Conservation (phyloP, 1,140 invertebrate species). For the Elymnias hypermnestra region DNA sequence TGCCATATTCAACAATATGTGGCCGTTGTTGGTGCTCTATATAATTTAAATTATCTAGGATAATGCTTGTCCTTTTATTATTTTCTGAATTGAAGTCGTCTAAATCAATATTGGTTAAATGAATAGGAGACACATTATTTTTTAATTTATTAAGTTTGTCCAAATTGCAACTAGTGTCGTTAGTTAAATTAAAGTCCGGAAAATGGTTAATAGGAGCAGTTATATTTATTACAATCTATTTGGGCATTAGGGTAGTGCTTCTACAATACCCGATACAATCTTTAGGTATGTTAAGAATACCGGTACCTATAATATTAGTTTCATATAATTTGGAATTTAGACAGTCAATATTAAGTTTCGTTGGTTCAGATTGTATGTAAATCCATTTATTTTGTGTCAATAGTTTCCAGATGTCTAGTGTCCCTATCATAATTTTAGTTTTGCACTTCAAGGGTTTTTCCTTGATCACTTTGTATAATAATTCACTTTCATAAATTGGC, state of each 20-base stretch:
- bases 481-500: constrained; percentile 25
- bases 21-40: too few species aligned
- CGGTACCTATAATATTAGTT: constrained; percentile 16
- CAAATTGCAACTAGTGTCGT: too few species aligned
- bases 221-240: too few species aligned
- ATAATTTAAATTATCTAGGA: too few species aligned
- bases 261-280: not conserved
- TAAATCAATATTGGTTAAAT: too few species aligned
- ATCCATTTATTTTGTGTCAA: constrained; percentile 26
- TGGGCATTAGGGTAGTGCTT: not conserved
- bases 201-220: too few species aligned
- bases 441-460: constrained; percentile 17
- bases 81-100: too few species aligned
- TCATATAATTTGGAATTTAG: constrained; percentile 7
- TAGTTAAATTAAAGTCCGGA: too few species aligned
- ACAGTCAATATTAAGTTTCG: constrained; percentile 23
- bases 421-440: constrained; percentile 19
- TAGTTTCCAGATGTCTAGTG: constrained; percentile 26
- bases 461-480: constrained; percentile 16
- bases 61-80: too few species aligned
- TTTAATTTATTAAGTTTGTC: too few species aligned
- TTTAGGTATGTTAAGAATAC: constrained; percentile 14
- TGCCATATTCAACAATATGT: too few species aligned
- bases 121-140: too few species aligned
- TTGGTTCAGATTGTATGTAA: constrained; percentile 21